These are phyloP conservation scores for Adineta ricciae DNA, from an alignment of 2,888 invertebrate species.

Conservation along the genomic window DNA sequence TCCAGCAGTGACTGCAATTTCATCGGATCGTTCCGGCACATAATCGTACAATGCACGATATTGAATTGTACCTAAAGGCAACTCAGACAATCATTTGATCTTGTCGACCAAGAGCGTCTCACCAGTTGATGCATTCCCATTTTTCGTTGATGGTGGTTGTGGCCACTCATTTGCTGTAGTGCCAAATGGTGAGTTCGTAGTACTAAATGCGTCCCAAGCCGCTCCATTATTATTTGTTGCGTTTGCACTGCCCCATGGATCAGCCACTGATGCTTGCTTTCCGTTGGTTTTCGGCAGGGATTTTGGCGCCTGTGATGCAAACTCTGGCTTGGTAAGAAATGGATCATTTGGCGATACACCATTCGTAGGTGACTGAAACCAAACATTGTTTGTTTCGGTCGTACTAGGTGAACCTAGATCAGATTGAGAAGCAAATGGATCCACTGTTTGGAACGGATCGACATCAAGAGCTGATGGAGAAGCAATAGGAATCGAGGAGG, in stretches of 20 bases:
- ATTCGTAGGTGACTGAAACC: not conserved
- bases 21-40: not conserved
- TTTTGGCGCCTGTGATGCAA: not conserved
- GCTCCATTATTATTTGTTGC: not conserved
- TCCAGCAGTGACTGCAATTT: not conserved
- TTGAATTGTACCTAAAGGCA: not conserved
- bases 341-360: not conserved
- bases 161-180: not conserved
- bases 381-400: not conserved
- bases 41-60: not conserved
- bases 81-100: not conserved
- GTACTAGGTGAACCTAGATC: not conserved
- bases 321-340: not conserved
- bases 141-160: not conserved
- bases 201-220: no score
- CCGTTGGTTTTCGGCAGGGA: not conserved
- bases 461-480: not conserved
- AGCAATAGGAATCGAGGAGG: not conserved
- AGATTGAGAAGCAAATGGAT: not conserved
- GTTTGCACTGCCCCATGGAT: not conserved
- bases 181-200: not conserved
- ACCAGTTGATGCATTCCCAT: not conserved
- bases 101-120: not conserved
- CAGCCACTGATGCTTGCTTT: not conserved
- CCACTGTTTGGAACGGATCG: conserved; percentile 16